phyloP scores from a whole-genome alignment of 1,140 invertebrate species.

The Atta cephalotes region DNA sequence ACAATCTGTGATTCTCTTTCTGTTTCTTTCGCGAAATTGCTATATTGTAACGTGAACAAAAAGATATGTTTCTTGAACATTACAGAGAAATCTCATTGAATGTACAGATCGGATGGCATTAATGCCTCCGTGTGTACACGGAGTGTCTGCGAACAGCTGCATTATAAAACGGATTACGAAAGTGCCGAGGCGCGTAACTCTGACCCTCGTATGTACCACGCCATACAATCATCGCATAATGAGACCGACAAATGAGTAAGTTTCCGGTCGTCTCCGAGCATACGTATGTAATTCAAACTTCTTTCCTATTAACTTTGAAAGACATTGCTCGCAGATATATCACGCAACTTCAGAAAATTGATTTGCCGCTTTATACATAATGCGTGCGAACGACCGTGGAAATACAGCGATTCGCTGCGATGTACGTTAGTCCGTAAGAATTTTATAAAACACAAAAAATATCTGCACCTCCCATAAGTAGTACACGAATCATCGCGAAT shows the following conservation, averaged over 20 bases:
- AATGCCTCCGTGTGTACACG: background rate
- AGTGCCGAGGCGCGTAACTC: slow-evolving; percentile 52
- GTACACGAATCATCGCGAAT: background rate
- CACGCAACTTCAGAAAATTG: slow-evolving; percentile 56
- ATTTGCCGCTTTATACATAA: slow-evolving; percentile 44
- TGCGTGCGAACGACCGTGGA: slow-evolving; percentile 37
- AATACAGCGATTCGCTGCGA: background rate
- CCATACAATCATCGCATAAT: slow-evolving; percentile 61
- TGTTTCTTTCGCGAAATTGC: background rate
- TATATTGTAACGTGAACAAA: slow-evolving; percentile 3
- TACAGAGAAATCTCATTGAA: slow-evolving; percentile 22
- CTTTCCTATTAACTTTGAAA: slow-evolving; percentile 46
- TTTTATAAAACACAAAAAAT: slow-evolving; percentile 14
- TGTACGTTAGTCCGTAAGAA: background rate
- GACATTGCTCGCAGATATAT: slow-evolving; percentile 37
- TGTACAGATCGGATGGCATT: slow-evolving; percentile 3
- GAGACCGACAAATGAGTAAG: slow-evolving; percentile 58
- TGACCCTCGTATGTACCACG: slow-evolving; percentile 65
- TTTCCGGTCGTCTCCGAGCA: slow-evolving; percentile 69
- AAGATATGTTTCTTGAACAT: slow-evolving; percentile 1
- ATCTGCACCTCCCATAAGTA: slow-evolving; percentile 8
- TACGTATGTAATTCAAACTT: slow-evolving; percentile 44
- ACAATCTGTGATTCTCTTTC: background rate
- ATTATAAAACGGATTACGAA: slow-evolving; percentile 71
- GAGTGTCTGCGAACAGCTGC: slow-evolving; percentile 10